Base-by-base conservation (phyloP, 2,888 invertebrate genomes). In the Trileptium ribeirensis region DNA sequence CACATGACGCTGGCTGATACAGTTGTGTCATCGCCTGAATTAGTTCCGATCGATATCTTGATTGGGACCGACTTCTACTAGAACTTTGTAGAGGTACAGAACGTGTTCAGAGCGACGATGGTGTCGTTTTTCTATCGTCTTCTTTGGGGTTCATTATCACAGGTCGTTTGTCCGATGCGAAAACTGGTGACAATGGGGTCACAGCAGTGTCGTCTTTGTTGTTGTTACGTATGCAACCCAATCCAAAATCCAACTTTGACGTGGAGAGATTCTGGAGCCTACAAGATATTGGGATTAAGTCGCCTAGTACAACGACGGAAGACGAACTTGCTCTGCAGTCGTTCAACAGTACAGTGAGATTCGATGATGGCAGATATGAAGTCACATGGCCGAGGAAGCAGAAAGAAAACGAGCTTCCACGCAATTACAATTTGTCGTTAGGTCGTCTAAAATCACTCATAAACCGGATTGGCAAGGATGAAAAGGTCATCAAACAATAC, bases 401-500 rank as follows among this genome's bases (percentile, higher is more conserved):
- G 3, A n/a, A 33, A 15, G 34, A 3, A 15, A 3, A 8, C n/a
- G 15, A 3, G 34, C 74, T 70, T 29, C 74, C 74, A 8, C 3
- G 31, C 74, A 70, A 70, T 70, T n/a, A 31, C 15, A 15, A 15
- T 3, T n/a, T 70, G 15, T 2, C 70, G 31, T 29, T 67, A 8
- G 51, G 79, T 29, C 79, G 79, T 3, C 64, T 67, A 67, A 8
- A 15, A 29, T 78, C 79, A 2, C 1, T 31, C 15, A 8, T 67
- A 3, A 67, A 34, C 34, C 67, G 67, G n/a, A 64, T 78, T n/a
- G 8, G 33, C n/a, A 29, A 2, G 2, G 34, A 78, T 19, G 75
- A 80, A 2, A 70, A 37, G 1, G n/a, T 70, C 1, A 77, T 83
- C 24, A 3, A 33, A 24, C 70, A 81, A 38, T 83, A 83, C 34